A percentile compares a stretch with the other conserved stretches of the same genome.
Conservation (phyloP, 2,113 vertebrate species). For the Ptychochromis oligacanthus region DNA sequence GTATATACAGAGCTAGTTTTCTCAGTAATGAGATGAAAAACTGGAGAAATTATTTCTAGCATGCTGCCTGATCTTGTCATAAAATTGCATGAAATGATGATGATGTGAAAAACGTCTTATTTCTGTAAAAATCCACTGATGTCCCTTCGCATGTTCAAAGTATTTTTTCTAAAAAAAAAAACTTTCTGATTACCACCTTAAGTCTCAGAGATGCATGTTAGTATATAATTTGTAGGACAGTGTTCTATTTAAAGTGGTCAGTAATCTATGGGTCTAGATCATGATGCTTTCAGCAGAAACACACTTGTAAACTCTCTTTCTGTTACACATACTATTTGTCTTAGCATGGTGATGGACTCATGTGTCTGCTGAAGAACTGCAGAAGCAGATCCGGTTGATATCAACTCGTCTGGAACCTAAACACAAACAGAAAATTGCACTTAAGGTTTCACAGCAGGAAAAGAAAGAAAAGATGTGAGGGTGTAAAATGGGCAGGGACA, state of each 20-base stretch:
- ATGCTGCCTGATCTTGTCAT: neutral
- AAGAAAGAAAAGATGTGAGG: neutral
- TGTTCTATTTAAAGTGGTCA: no score
- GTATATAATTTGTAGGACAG: neutral
- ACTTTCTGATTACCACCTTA: neutral
- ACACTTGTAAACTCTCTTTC: neutral
- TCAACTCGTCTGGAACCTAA: slow-evolving; percentile 29
- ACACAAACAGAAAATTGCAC: neutral
- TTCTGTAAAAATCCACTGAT: neutral
- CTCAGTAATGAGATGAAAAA: neutral
- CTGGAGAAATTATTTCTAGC: neutral
- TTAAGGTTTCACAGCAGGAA: neutral
- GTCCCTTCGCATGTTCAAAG: neutral
- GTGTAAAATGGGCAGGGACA: neutral
- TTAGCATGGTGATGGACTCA: slow-evolving; percentile 35
- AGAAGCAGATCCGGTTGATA: slow-evolving; percentile 13
- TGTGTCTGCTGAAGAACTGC: slow-evolving; percentile 41
- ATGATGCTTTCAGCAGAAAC: neutral
- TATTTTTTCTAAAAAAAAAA: neutral
- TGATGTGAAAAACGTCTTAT: neutral
- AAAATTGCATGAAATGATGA: neutral
- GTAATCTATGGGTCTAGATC: neutral
- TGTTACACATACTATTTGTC: slow-evolving; percentile 26
- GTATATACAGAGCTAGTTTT: neutral
- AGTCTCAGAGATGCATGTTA: neutral